Percentiles rank a stretch among this genome's conserved stretches.
These are phyloP conservation scores for Epirrhoe alternata DNA, from an alignment of 2,888 invertebrate species.

Conservation along the genomic window DNA sequence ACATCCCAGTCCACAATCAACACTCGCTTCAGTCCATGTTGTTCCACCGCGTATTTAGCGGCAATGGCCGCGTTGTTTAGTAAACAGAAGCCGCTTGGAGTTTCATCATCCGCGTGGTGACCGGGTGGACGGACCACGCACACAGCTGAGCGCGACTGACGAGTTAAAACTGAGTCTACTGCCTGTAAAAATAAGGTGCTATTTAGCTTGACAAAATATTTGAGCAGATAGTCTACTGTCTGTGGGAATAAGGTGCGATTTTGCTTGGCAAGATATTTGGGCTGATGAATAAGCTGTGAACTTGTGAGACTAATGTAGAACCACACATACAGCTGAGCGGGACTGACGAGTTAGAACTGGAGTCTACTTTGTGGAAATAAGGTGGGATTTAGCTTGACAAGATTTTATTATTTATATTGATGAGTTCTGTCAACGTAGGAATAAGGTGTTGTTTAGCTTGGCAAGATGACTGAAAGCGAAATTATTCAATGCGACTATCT, in stretches of 20 bases:
- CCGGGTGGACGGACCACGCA: constrained; percentile 96
- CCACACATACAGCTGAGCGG: constrained; percentile 91
- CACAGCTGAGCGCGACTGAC: constrained; percentile 88
- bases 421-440: no score
- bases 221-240: constrained; percentile 7
- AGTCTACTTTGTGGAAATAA: constrained; percentile 5
- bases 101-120: constrained; percentile 92
- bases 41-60: constrained; percentile 89
- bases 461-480: neutral
- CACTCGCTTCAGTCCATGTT: constrained; percentile 85
- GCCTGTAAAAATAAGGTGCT: constrained; percentile 56
- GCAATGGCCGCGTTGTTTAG: constrained; percentile 95
- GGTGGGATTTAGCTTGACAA: constrained; percentile 1
- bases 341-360: constrained; percentile 52
- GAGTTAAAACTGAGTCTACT: constrained; percentile 89
- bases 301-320: no score
- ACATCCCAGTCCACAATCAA: constrained; percentile 97
- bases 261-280: neutral
- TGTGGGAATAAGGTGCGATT: constrained; percentile 12
- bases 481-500: no score
- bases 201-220: constrained; percentile 12
- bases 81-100: constrained; percentile 95
- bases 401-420: no score
- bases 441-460: constrained; percentile 8
- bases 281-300: no score